Evolutionary conservation across 1,140 invertebrate genomes (phyloP).

Genomic region (Trissolcus basalis): DNA sequence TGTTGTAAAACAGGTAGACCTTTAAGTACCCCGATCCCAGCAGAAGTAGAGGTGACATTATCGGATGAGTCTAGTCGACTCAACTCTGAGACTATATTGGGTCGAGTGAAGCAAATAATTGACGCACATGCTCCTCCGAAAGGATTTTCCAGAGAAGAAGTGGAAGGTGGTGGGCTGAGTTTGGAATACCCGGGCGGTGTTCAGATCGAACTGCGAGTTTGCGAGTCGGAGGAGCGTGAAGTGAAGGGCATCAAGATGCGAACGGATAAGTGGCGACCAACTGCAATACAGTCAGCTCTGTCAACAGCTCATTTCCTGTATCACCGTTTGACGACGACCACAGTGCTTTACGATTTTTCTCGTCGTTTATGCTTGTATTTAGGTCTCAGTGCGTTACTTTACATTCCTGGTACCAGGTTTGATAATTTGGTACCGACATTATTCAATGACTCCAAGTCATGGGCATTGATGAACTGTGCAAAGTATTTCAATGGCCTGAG

Average conservation of each 20-base stretch:
- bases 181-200: conserved; percentile 90
- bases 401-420: conserved; percentile 72
- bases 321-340: conserved; percentile 83
- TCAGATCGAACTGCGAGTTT: conserved; percentile 91
- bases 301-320: conserved; percentile 91
- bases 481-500: too few species aligned
- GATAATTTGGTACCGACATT: conserved; percentile 57
- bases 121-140: conserved; percentile 87
- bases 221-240: conserved; percentile 83
- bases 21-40: conserved; percentile 73
- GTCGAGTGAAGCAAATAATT: conserved; percentile 88
- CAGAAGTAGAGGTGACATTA: conserved; percentile 82
- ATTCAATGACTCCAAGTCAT: not conserved
- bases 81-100: conserved; percentile 86
- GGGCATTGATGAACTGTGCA: conserved; percentile 19
- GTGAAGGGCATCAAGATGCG: conserved; percentile 92
- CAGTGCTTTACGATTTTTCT: conserved; percentile 50
- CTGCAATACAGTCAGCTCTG: conserved; percentile 92
- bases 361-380: conserved; percentile 59
- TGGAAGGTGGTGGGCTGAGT: conserved; percentile 76
- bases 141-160: conserved; percentile 76
- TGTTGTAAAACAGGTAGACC: conserved; percentile 59
- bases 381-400: conserved; percentile 63
- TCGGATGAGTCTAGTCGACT: conserved; percentile 87
- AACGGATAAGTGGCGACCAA: conserved; percentile 93